phyloP scores from a whole-genome alignment of 2,113 vertebrate genomes.

The Neomonachus schauinslandi region DNA sequence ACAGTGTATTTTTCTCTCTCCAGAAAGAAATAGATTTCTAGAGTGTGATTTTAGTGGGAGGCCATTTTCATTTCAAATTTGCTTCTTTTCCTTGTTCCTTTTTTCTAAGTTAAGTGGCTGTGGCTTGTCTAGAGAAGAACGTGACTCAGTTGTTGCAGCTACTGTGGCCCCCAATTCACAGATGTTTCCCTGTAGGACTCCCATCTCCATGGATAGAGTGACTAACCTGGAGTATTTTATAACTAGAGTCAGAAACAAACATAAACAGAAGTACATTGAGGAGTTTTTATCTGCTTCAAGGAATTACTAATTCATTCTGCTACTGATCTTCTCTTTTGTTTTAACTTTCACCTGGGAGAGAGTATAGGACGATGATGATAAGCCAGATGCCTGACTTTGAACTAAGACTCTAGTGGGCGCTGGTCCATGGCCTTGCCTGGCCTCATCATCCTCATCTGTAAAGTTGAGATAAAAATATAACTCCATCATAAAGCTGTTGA shows the following conservation, averaged over 20 bases:
- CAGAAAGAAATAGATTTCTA: not conserved
- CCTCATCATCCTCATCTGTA: rapidly evolving
- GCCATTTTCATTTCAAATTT: conserved; percentile 28
- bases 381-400: not conserved
- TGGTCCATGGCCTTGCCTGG: rapidly evolving
- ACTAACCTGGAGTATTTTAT: not conserved
- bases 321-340: not conserved
- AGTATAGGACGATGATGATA: rapidly evolving
- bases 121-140: not conserved
- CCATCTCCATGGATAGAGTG: not conserved
- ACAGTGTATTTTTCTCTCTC: not conserved
- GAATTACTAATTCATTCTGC: not conserved
- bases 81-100: not conserved
- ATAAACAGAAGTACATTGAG: not conserved
- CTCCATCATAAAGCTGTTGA: rapidly evolving
- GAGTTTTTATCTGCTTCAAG: not conserved
- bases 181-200: not conserved
- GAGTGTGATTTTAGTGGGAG: not conserved
- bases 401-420: too few species aligned
- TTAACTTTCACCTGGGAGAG: not conserved
- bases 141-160: rapidly evolving
- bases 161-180: too few species aligned
- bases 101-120: not conserved
- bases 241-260: not conserved
- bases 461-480: not conserved